phyloP scores from a whole-genome alignment of 2,113 vertebrate species.

The Indicator maculatus region DNA sequence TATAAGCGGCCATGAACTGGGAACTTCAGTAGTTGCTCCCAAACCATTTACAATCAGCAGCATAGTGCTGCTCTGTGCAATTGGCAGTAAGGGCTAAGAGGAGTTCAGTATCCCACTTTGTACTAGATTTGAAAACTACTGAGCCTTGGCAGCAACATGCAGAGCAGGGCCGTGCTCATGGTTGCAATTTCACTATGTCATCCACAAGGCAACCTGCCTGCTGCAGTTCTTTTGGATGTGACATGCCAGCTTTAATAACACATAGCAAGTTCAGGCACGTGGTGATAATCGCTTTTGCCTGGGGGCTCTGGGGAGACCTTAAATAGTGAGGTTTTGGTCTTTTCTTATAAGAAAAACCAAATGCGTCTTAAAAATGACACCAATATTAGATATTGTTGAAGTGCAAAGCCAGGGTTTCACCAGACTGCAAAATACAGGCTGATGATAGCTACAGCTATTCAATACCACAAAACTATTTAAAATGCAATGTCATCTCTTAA shows the following conservation, averaged over 20 bases:
- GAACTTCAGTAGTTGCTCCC: not conserved
- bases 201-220: not conserved
- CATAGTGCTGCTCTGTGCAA: not conserved
- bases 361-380: not conserved
- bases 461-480: not conserved
- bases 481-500: not conserved
- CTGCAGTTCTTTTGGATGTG: not conserved
- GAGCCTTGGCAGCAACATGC: not conserved
- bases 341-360: conserved; percentile 31
- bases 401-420: not conserved
- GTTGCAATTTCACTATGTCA: not conserved
- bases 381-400: not conserved
- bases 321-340: not conserved
- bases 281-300: not conserved
- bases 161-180: fast-evolving
- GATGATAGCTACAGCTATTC: not conserved
- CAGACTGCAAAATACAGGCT: not conserved
- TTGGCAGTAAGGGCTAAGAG: not conserved
- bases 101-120: not conserved
- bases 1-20: not conserved
- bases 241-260: conserved; percentile 24
- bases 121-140: conserved; percentile 25
- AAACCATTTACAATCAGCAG: not conserved
- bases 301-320: conserved; percentile 10
- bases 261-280: not conserved